These are phyloP conservation scores for Cygnus buccinator DNA, from an alignment of 2,113 vertebrate genomes.

Conservation along the genomic window DNA sequence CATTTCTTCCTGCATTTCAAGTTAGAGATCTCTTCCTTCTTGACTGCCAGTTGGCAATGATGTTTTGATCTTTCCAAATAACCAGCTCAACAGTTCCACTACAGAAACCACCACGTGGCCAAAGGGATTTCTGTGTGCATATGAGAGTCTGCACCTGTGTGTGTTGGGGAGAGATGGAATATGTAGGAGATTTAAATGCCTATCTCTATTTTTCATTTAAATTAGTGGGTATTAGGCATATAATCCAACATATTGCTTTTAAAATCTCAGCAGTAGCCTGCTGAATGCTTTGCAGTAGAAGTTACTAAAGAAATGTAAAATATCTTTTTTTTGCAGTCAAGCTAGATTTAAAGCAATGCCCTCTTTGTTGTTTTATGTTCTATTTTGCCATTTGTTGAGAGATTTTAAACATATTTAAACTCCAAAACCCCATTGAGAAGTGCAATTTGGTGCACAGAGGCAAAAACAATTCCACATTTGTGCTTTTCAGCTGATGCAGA, in stretches of 20 bases:
- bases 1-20: background rate
- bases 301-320: slow-evolving; percentile 55
- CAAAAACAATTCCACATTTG: background rate
- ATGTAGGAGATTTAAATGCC: background rate
- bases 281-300: slow-evolving; percentile 40
- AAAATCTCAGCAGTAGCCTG: slow-evolving; percentile 26
- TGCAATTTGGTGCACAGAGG: background rate
- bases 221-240: slow-evolving; percentile 16
- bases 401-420: slow-evolving; percentile 5
- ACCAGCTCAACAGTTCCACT: background rate
- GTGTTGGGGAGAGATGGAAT: background rate
- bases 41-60: background rate
- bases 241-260: slow-evolving; percentile 49
- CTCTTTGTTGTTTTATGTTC: slow-evolving; percentile 43
- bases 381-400: slow-evolving; percentile 41
- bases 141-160: background rate
- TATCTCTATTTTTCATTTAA: slow-evolving; percentile 42
- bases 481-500: background rate
- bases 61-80: background rate
- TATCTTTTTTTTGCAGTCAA: slow-evolving; percentile 44
- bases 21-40: background rate
- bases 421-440: slow-evolving; percentile 38
- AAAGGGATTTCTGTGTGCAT: background rate
- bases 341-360: slow-evolving; percentile 20
- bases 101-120: accelerated